phyloP scores from a whole-genome alignment of 2,888 invertebrate species.

The Lomographa bimaculata region DNA sequence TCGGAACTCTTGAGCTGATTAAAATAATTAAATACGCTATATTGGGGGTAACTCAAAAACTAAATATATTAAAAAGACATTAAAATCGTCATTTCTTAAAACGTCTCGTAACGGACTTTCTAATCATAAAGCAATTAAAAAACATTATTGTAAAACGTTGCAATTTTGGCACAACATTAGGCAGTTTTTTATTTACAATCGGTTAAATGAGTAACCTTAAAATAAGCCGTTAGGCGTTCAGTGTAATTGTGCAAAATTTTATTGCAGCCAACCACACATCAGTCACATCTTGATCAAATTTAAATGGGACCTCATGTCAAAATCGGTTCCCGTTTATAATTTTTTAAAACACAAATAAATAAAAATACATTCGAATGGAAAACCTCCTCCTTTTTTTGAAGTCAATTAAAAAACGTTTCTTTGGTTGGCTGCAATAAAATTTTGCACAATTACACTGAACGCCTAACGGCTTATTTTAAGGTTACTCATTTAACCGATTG shows the following conservation, averaged over 20 bases:
- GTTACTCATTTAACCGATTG: conserved; percentile 20
- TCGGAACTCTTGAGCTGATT: too few species aligned
- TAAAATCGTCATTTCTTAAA: conserved; percentile 1
- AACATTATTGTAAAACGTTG: conserved; percentile 28
- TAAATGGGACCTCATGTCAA: too few species aligned
- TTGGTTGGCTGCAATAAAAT: conserved; percentile 16
- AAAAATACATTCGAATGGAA: too few species aligned
- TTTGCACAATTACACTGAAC: conserved; percentile 25
- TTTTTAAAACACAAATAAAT: too few species aligned
- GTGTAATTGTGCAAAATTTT: conserved; percentile 28
- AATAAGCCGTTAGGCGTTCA: conserved; percentile 17
- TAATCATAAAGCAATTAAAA: conserved; percentile 44
- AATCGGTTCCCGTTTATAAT: too few species aligned
- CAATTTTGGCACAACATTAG: conserved; percentile 43
- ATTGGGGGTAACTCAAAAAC: too few species aligned
- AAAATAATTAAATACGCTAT: too few species aligned
- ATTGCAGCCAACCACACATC: conserved; percentile 10
- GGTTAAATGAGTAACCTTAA: conserved; percentile 21
- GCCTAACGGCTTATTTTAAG: conserved; percentile 20
- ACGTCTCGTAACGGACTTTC: conserved; percentile 44
- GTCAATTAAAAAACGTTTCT: too few species aligned
- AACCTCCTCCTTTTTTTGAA: too few species aligned
- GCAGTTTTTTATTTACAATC: conserved; percentile 22
- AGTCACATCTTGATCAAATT: too few species aligned
- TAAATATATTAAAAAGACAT: neutral